These are phyloP conservation scores for Myiothlypis coronata DNA, from an alignment of 2,797 vertebrate genomes.

Conservation along the genomic window DNA sequence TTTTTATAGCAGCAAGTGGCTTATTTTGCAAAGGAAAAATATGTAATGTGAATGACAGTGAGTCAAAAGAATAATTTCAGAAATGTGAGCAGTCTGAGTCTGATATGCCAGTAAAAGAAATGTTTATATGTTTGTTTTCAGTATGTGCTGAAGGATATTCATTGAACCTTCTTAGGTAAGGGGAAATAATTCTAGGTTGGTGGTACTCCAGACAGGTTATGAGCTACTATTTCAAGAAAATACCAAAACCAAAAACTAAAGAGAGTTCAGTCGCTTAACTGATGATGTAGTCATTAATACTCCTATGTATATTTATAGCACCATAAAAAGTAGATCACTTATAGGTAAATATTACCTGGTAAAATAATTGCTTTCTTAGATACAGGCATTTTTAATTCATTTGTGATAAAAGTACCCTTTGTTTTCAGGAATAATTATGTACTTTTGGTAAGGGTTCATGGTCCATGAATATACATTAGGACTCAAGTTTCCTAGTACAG, in stretches of 20 bases:
- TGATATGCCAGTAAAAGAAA: background rate
- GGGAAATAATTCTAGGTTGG: background rate
- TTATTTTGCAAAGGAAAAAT: slow-evolving; percentile 27
- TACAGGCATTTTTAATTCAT: background rate
- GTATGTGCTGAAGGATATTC: background rate
- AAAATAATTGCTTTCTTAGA: background rate
- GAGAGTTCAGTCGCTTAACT: background rate
- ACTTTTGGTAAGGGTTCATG: background rate
- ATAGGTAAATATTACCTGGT: background rate
- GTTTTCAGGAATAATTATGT: background rate
- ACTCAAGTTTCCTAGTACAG: background rate
- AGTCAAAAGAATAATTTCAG: background rate
- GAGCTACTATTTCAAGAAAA: background rate
- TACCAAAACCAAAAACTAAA: background rate
- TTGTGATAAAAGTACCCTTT: background rate
- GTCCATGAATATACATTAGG: background rate
- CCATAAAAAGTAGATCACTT: background rate
- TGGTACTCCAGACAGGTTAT: background rate
- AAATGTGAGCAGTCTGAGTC: background rate
- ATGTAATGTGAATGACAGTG: background rate
- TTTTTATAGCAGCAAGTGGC: background rate
- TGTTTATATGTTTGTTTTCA: background rate
- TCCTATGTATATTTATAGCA: background rate
- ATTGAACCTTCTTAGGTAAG: background rate
- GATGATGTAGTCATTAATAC: background rate